These are phyloP conservation scores for Lysandra coridon DNA, from an alignment of 2,888 invertebrate genomes.

Conservation along the genomic window DNA sequence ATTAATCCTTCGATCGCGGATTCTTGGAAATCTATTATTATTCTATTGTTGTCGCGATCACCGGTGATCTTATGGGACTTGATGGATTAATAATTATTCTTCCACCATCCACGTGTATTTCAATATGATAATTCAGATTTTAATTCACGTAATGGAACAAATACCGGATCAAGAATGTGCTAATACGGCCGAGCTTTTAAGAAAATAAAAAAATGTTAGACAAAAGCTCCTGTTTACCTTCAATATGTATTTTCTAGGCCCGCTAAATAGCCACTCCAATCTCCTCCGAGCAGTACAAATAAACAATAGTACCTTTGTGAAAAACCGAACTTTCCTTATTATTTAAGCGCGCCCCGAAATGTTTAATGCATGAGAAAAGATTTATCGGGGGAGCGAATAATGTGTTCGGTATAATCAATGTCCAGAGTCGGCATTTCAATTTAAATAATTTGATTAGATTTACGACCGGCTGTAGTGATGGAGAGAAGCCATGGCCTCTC, in stretches of 20 bases:
- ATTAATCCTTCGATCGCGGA: no score
- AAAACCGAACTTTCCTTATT: slow-evolving; percentile 68
- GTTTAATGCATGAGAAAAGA: slow-evolving; percentile 73
- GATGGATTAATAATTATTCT: no score
- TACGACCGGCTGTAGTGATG: background rate
- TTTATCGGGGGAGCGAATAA: slow-evolving; percentile 67
- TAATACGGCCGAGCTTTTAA: slow-evolving; percentile 68
- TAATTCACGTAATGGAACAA: slow-evolving; percentile 64
- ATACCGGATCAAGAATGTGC: slow-evolving; percentile 53
- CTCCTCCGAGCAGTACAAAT: slow-evolving; percentile 70
- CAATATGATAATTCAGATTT: slow-evolving; percentile 35
- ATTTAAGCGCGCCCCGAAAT: slow-evolving; percentile 69
- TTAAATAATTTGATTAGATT: slow-evolving; percentile 32
- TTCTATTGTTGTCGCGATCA: no score
- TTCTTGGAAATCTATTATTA: no score
- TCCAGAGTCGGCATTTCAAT: slow-evolving; percentile 49
- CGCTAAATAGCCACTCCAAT: slow-evolving; percentile 74
- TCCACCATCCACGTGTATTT: no score
- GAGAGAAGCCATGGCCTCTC: background rate
- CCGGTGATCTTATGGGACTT: no score
- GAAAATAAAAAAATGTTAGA: slow-evolving; percentile 72
- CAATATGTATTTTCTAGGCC: slow-evolving; percentile 65
- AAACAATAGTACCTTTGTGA: slow-evolving; percentile 67
- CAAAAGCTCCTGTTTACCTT: slow-evolving; percentile 61
- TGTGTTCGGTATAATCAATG: slow-evolving; percentile 61